phyloP scores from a whole-genome alignment of 1,140 invertebrate genomes.

The Drosophila subobscura region DNA sequence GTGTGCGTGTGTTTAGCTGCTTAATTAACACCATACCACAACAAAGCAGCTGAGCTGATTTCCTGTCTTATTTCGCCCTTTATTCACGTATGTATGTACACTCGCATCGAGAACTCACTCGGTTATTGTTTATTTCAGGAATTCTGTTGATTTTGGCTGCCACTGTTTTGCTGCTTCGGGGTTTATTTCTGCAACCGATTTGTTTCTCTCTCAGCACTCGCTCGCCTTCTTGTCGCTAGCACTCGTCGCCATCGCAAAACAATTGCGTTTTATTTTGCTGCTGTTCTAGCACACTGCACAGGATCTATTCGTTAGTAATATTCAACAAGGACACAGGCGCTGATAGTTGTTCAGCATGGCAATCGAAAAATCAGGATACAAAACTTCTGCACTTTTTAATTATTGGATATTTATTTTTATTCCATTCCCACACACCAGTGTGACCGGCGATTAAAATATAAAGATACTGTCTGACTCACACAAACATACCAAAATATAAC shows the following conservation, averaged over 20 bases:
- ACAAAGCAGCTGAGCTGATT: slow-evolving; percentile 61
- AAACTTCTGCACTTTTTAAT: slow-evolving; percentile 35
- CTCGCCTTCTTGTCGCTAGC: slow-evolving; percentile 14
- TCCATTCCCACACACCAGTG: slow-evolving; percentile 16
- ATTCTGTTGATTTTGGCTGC: slow-evolving; percentile 11
- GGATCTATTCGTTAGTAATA: background rate
- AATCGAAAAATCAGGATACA: slow-evolving; percentile 5
- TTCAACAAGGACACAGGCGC: background rate
- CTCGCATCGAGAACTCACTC: slow-evolving; percentile 50
- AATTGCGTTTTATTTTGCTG: slow-evolving; percentile 54
- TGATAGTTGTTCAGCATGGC: background rate
- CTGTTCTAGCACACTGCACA: slow-evolving; percentile 3
- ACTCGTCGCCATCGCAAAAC: slow-evolving; percentile 52
- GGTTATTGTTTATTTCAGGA: slow-evolving; percentile 22
- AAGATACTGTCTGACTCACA: background rate
- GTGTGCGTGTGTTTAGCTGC: slow-evolving; percentile 25
- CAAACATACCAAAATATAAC: background rate
- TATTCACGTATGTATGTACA: slow-evolving; percentile 24
- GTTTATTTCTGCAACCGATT: slow-evolving; percentile 13
- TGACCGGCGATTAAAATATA: too few species aligned
- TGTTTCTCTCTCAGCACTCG: slow-evolving; percentile 46
- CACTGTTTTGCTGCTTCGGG: slow-evolving; percentile 14
- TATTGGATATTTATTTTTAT: slow-evolving; percentile 40
- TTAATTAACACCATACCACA: slow-evolving; percentile 62
- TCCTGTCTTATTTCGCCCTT: slow-evolving; percentile 16